A percentile compares a stretch with the other conserved stretches of the same genome.
These are phyloP conservation scores for Desmodus rotundus DNA, from an alignment of 2,113 vertebrate genomes.

Conservation along the genomic window DNA sequence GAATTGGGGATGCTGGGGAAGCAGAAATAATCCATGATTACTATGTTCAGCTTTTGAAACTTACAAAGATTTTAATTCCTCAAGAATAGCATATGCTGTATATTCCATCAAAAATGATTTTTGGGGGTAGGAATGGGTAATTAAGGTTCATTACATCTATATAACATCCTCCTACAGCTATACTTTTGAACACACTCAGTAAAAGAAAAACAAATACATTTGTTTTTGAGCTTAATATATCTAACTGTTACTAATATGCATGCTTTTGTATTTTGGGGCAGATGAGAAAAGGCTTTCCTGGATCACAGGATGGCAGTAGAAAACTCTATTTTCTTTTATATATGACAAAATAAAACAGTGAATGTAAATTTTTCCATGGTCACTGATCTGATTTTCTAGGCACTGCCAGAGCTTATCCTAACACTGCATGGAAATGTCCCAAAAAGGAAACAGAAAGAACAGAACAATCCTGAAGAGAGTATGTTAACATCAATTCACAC, in stretches of 20 bases:
- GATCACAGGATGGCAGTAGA: background rate
- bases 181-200: background rate
- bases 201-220: background rate
- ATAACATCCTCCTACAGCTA: background rate
- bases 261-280: background rate
- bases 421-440: background rate
- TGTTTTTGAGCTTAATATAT: background rate
- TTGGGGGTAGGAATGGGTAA: background rate
- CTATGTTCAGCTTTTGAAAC: background rate
- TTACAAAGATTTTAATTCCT: conserved; percentile 1
- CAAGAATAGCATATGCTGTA: background rate
- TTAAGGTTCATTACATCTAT: background rate
- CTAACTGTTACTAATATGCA: background rate
- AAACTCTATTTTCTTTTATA: background rate
- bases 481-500: background rate
- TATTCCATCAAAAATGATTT: background rate
- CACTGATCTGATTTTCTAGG: background rate
- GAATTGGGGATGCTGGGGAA: background rate
- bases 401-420: background rate
- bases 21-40: background rate
- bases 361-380: background rate
- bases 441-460: conserved; percentile 18
- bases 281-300: background rate
- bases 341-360: background rate
- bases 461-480: conserved; percentile 17